Percentiles rank a stretch among this genome's conserved stretches.
Evolutionary conservation across 2,113 vertebrate species (phyloP).

Genomic region (Crotophaga sulcirostris): DNA sequence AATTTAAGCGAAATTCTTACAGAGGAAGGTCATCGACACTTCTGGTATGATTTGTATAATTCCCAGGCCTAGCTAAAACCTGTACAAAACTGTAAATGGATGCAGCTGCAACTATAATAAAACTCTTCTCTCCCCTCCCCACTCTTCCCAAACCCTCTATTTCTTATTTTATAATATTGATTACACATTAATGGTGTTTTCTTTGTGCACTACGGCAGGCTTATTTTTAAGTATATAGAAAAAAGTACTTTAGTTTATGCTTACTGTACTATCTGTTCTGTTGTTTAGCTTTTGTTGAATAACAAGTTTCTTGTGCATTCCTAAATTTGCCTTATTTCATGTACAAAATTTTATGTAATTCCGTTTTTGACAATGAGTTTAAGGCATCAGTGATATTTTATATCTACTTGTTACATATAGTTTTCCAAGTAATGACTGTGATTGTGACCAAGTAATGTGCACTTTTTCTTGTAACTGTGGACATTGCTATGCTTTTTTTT

Average conservation of each 20-base stretch:
- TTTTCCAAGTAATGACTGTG: constrained; percentile 89
- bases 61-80: constrained; percentile 72
- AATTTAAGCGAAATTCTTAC: constrained; percentile 74
- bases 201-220: constrained; percentile 79
- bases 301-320: constrained; percentile 82
- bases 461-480: constrained; percentile 89
- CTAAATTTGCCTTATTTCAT: constrained; percentile 89
- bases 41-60: constrained; percentile 74
- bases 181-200: constrained; percentile 79
- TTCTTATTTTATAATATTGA: constrained; percentile 81
- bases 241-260: constrained; percentile 78
- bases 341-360: constrained; percentile 82
- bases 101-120: constrained; percentile 74
- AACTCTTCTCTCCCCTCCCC: constrained; percentile 51
- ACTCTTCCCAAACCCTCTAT: constrained; percentile 37
- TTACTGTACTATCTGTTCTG: constrained; percentile 78
- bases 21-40: constrained; percentile 72
- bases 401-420: constrained; percentile 86
- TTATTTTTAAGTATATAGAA: constrained; percentile 79
- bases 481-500: constrained; percentile 87
- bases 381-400: constrained; percentile 84
- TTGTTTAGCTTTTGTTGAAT: constrained; percentile 80
- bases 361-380: constrained; percentile 81
- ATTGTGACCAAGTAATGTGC: constrained; percentile 89
- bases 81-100: constrained; percentile 75